Base-by-base conservation (phyloP, 2,113 vertebrate species). In the Pogonocichla stellata region DNA sequence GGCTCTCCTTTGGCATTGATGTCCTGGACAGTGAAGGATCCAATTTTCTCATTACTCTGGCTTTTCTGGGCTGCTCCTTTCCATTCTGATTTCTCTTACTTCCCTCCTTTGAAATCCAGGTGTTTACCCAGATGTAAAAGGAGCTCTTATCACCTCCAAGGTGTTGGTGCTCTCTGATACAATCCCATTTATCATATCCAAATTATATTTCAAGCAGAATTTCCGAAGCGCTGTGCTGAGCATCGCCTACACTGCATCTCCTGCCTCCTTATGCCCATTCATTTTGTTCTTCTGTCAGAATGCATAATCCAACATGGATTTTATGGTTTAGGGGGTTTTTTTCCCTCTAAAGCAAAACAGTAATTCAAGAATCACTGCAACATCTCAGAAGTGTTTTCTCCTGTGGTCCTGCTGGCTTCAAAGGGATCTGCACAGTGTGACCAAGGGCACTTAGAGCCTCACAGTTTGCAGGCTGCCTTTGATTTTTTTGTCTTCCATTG, bases 11-110 rank as follows among this genome's bases (percentile, higher is more conserved):
- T 58, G 67, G 24, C 58, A 61, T 50, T 91, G 70, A 93, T 86
- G 65, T 91, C 92, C 36, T 71, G 74, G 40, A 93, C 90, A 91
- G 79, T 86, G 86, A 94, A 86, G 8, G 58, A 62, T 65, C n/a
- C 0, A 1, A 26, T 71, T 64, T 79, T 8, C 3, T 77, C 14
- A 61, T 69, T 40, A 31, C 16, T 38, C 66, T 66, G 54, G 48
- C 66, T 91, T 95, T 96, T 93, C 57, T 2, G 2, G 42, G 19
- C 16, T 92, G 71, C 69, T 86, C 69, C 83, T 88, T 94, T 81
- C 71, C 72, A 67, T 91, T 93, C 89, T 82, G 47, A 20, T 54
- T 92, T 80, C 77, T 66, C 60, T 66, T 61, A 4, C 36, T 72
- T 82, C 62, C 20, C 13, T 54, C 33, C 50, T 91, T 80, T 88